These are phyloP conservation scores for Aleadryas rufinucha DNA, from an alignment of 2,113 vertebrate species.

Conservation along the genomic window DNA sequence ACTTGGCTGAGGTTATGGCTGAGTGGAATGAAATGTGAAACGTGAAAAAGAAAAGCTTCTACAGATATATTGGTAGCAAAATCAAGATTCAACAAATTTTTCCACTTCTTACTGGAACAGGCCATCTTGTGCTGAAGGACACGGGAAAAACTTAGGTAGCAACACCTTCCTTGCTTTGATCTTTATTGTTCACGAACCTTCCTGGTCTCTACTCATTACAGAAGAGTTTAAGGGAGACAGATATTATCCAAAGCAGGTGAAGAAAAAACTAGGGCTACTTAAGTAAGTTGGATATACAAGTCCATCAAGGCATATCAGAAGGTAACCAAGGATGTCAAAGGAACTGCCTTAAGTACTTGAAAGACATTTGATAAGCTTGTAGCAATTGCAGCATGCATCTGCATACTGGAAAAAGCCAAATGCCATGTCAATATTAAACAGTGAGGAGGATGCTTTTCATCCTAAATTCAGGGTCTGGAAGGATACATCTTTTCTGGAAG, in stretches of 20 bases:
- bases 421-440: neutral
- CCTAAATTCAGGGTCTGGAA: neutral
- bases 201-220: neutral
- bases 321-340: neutral
- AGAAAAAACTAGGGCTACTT: neutral
- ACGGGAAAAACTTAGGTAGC: neutral
- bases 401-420: neutral
- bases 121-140: neutral
- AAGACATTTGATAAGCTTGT: neutral
- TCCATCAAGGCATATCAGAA: neutral
- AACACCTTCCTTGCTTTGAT: neutral
- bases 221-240: neutral
- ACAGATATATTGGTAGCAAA: neutral
- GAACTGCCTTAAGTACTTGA: neutral
- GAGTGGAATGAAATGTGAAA: neutral
- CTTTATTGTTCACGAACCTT: neutral
- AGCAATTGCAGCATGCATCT: neutral
- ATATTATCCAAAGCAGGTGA: neutral
- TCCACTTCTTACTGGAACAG: neutral
- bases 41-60: neutral
- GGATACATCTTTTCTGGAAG: neutral
- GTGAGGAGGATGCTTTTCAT: neutral
- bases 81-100: neutral
- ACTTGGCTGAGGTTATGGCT: neutral
- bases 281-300: neutral